phyloP scores from a whole-genome alignment of 1,140 invertebrate species.

The Medauroidea extradentata region DNA sequence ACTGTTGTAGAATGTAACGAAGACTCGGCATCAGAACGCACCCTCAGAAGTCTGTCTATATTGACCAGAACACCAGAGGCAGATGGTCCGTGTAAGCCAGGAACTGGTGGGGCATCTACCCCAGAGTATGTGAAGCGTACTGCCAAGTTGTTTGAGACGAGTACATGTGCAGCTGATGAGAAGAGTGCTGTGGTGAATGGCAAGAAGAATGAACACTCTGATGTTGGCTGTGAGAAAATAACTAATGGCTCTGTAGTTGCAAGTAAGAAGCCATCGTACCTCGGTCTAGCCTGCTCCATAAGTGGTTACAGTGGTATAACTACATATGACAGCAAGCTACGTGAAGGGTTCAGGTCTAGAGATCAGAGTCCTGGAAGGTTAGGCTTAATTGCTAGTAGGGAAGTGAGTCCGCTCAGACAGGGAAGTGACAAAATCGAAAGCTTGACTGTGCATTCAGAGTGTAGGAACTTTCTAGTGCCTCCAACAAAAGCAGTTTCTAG shows the following conservation, averaged over 20 bases:
- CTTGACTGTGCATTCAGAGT: not conserved
- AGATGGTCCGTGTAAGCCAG: slow-evolving; percentile 26
- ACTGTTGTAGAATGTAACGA: slow-evolving; percentile 38
- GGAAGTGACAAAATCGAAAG: not conserved
- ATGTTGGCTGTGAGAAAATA: not conserved
- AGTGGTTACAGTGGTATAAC: slow-evolving; percentile 83
- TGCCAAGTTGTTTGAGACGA: slow-evolving; percentile 34
- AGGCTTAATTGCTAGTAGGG: slow-evolving; percentile 1
- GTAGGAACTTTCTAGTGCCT: slow-evolving; percentile 7
- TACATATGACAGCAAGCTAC: slow-evolving; percentile 72
- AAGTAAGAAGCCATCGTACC: slow-evolving; percentile 67
- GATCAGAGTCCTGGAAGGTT: slow-evolving; percentile 21
- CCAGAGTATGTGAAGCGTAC: slow-evolving; percentile 36
- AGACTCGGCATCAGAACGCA: slow-evolving; percentile 43
- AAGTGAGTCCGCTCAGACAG: slow-evolving; percentile 14
- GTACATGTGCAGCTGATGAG: slow-evolving; percentile 10
- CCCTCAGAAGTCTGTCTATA: slow-evolving; percentile 43
- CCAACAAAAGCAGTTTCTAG: not conserved
- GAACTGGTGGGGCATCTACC: slow-evolving; percentile 35
- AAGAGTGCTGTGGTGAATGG: not conserved
- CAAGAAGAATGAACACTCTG: not conserved
- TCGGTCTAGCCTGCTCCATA: slow-evolving; percentile 82
- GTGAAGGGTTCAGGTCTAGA: slow-evolving; percentile 55
- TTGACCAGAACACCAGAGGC: slow-evolving; percentile 41
- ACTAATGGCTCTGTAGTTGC: not conserved